Conservation (phyloP, 2,888 invertebrate genomes). For the Tipula confusa region DNA sequence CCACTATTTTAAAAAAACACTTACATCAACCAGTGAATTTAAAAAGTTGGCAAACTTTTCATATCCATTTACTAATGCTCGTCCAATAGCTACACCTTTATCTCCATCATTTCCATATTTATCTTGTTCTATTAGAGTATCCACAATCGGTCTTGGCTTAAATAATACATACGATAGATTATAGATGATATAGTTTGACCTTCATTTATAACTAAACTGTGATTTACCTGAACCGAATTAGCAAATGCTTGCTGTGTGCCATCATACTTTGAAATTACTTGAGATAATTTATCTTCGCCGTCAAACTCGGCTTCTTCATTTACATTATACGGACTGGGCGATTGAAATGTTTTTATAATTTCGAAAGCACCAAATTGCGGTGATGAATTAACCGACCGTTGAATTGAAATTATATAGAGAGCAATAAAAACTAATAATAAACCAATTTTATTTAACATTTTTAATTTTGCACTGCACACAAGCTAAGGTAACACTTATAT, state of each 20-base stretch:
- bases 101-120: constrained; percentile 74
- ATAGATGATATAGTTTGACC: no score
- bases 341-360: not conserved
- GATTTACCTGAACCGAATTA: not conserved
- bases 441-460: not conserved
- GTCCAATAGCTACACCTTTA: constrained; percentile 60
- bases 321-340: not conserved
- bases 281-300: not conserved
- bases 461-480: not conserved
- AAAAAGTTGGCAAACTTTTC: constrained; percentile 63
- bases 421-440: not conserved
- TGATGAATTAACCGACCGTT: not conserved
- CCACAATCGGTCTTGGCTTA: constrained; percentile 69
- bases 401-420: not conserved
- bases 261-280: not conserved
- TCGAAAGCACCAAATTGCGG: not conserved
- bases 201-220: not conserved
- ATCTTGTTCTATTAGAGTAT: constrained; percentile 69
- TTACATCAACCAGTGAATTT: constrained; percentile 60
- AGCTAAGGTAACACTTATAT: not conserved
- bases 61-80: constrained; percentile 62
- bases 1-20: constrained; percentile 36
- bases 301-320: not conserved
- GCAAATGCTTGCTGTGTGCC: not conserved
- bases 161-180: no score